Evolutionary conservation across 2,888 invertebrate species (phyloP).

Genomic region (Drosophila merina): DNA sequence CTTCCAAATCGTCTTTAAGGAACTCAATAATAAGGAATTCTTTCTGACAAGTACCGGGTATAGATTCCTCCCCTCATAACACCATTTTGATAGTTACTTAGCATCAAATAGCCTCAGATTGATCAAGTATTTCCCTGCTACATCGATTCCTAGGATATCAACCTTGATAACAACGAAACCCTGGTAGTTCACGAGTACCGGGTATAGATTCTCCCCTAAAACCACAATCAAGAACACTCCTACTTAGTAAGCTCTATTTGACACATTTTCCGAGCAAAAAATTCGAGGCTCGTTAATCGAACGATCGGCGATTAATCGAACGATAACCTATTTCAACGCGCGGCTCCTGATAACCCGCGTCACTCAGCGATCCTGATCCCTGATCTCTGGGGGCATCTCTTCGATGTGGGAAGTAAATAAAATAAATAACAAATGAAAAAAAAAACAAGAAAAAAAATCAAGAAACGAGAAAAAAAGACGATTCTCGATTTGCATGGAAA

Average conservation of each 20-base stretch:
- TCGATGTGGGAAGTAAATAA: constrained; percentile 36
- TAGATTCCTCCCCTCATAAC: too few relatives aligned
- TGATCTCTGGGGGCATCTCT: constrained; percentile 49
- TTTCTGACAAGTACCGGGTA: too few relatives aligned
- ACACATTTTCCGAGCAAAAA: constrained; percentile 12
- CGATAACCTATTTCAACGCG: constrained; percentile 69
- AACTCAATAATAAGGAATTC: too few relatives aligned
- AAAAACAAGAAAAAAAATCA: background rate
- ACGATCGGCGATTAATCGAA: constrained; percentile 51
- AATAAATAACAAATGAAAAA: constrained; percentile 11
- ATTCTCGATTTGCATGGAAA: constrained; percentile 42
- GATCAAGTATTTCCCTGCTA: too few relatives aligned
- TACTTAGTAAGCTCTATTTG: background rate
- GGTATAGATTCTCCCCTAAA: too few relatives aligned
- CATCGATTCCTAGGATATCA: too few relatives aligned
- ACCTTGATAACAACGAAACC: too few relatives aligned
- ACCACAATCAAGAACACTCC: too few relatives aligned
- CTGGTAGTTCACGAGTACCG: too few relatives aligned
- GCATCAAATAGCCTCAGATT: too few relatives aligned
- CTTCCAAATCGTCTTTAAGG: too few relatives aligned
- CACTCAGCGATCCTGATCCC: constrained; percentile 57
- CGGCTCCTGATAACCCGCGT: constrained; percentile 57
- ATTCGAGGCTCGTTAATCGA: constrained; percentile 66
- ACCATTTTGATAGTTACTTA: too few relatives aligned
- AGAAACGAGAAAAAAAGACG: background rate